phyloP scores from a whole-genome alignment of 2,888 invertebrate species.

The Plebejus argus region DNA sequence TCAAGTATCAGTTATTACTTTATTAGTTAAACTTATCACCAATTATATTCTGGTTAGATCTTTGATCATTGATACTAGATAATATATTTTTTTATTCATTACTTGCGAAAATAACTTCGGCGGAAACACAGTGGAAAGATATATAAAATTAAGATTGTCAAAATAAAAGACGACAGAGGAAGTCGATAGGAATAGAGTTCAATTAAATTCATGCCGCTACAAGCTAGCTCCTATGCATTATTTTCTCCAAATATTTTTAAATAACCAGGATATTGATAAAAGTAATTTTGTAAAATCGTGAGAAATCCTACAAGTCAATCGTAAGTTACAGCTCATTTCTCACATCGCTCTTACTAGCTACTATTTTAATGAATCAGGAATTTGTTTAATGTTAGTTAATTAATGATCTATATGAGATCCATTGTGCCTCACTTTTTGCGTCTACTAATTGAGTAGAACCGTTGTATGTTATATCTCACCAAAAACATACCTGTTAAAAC shows the following conservation, averaged over 20 bases:
- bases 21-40: too few relatives aligned
- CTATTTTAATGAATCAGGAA: neutral
- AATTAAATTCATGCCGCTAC: too few relatives aligned
- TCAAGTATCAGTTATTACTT: neutral
- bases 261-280: neutral
- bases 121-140: too few relatives aligned
- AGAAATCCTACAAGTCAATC: neutral
- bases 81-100: too few relatives aligned
- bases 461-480: neutral
- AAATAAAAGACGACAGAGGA: too few relatives aligned
- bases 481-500: too few relatives aligned
- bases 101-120: too few relatives aligned
- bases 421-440: neutral
- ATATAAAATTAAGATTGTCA: too few relatives aligned
- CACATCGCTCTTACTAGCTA: neutral
- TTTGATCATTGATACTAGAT: neutral
- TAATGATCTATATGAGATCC: neutral
- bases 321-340: neutral
- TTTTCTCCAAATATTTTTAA: neutral
- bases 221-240: neutral
- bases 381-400: neutral
- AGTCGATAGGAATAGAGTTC: too few relatives aligned
- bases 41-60: neutral
- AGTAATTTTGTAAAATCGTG: neutral
- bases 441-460: neutral